phyloP scores from a whole-genome alignment of 2,888 invertebrate species.

The Zele albiditarsus region DNA sequence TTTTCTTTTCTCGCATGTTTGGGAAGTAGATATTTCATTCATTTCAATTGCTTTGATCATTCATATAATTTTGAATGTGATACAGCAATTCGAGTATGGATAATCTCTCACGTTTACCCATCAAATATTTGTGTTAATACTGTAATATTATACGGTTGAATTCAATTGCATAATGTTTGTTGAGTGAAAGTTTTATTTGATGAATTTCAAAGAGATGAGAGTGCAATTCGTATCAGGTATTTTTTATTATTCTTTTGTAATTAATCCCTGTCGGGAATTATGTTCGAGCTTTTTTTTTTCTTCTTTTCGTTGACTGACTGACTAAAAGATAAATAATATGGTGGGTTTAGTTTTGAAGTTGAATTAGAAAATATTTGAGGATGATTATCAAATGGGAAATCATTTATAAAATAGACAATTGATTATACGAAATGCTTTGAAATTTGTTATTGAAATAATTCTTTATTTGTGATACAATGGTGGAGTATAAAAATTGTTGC shows the following conservation, averaged over 20 bases:
- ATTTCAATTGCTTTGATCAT: not conserved
- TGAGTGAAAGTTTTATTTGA: not conserved
- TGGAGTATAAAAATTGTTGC: no score
- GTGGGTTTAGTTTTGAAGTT: no score
- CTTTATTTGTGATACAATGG: no score
- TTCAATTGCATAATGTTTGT: not conserved
- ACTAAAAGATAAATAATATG: no score
- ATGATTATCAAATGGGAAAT: no score
- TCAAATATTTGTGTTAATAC: not conserved
- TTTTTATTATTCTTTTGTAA: not conserved
- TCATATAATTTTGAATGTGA: not conserved
- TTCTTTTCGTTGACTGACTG: not conserved
- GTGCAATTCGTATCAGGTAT: not conserved
- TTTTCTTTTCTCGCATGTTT: no score
- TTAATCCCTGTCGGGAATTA: no score
- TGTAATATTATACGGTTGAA: constrained; percentile 3
- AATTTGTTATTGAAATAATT: no score
- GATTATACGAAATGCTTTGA: no score
- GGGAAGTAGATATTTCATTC: no score
- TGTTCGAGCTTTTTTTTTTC: not conserved
- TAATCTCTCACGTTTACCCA: not conserved
- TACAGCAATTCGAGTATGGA: not conserved
- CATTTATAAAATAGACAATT: no score
- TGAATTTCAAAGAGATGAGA: not conserved
- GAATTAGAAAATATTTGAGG: no score